Base-by-base conservation (phyloP, 2,113 vertebrate genomes). In the Pitta sordida region DNA sequence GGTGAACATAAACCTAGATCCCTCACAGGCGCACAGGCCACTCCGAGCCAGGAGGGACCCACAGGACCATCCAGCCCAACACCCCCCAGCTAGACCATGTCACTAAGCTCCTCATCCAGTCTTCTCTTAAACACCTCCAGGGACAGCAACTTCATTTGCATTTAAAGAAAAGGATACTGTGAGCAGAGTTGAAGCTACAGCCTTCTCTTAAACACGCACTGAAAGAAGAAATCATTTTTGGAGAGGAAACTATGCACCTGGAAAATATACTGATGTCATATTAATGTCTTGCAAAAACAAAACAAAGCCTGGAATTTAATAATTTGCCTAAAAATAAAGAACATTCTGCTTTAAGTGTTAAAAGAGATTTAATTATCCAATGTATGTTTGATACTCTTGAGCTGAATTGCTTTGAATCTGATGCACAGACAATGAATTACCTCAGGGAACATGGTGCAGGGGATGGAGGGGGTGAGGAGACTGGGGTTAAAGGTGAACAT, bases 91-190 rank as follows among this genome's bases (percentile, higher is more conserved):
- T n/a, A n/a, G n/a, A n/a, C n/a, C n/a, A n/a, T n/a, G n/a, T n/a
- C n/a, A n/a, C n/a, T n/a, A n/a, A n/a, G n/a, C n/a, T n/a, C n/a
- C n/a, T n/a, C n/a, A n/a, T n/a, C n/a, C n/a, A n/a, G n/a, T n/a
- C n/a, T n/a, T n/a, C n/a, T n/a, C n/a, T n/a, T n/a, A n/a, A n/a
- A n/a, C n/a, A n/a, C n/a, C n/a, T n/a, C n/a, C n/a, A n/a, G n/a
- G n/a, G n/a, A n/a, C n/a, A n/a, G n/a, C n/a, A n/a, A n/a, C n/a
- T n/a, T n/a, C n/a, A n/a, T n/a, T n/a, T n/a, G n/a, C n/a, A n/a
- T n/a, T n/a, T n/a, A n/a, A n/a, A n/a, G n/a, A n/a, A 96, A 96
- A 94, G 53, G 82, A 85, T 90, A 34, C 70, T 90, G 82, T 95
- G 80, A 92, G 71, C 32, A 86, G 60, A 82, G 46, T 26, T 89